phyloP scores from a whole-genome alignment of 2,113 vertebrate species.

The Ia io region DNA sequence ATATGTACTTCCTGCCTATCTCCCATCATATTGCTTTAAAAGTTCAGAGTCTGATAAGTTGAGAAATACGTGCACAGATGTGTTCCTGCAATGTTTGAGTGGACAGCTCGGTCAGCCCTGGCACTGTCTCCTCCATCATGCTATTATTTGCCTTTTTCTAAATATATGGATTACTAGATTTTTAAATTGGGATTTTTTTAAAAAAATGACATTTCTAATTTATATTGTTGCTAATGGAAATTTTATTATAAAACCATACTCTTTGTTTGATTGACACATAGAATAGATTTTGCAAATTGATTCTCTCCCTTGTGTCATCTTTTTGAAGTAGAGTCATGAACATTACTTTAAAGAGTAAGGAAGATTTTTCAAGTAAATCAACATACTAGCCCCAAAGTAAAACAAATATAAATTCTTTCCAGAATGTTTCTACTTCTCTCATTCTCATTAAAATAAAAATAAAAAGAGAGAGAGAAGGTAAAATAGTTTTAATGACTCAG shows the following conservation, averaged over 20 bases:
- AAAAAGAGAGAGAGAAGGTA: background rate
- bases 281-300: background rate
- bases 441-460: background rate
- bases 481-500: background rate
- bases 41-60: slow-evolving; percentile 18
- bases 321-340: background rate
- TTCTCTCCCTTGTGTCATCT: background rate
- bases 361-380: background rate
- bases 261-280: background rate
- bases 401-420: background rate
- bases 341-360: background rate
- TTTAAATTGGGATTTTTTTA: background rate
- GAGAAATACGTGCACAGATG: slow-evolving; percentile 29
- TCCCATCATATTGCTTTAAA: background rate
- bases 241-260: background rate
- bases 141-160: background rate
- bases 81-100: slow-evolving; percentile 32
- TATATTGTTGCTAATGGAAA: background rate
- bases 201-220: background rate
- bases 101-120: background rate
- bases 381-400: background rate
- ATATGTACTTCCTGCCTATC: slow-evolving; percentile 29
- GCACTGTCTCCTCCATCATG: background rate
- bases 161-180: background rate
- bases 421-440: background rate